A percentile compares a stretch with the other conserved stretches of the same genome.
These are phyloP conservation scores for Rhopalosiphum nymphaeae DNA, from an alignment of 2,888 invertebrate genomes.

Conservation along the genomic window DNA sequence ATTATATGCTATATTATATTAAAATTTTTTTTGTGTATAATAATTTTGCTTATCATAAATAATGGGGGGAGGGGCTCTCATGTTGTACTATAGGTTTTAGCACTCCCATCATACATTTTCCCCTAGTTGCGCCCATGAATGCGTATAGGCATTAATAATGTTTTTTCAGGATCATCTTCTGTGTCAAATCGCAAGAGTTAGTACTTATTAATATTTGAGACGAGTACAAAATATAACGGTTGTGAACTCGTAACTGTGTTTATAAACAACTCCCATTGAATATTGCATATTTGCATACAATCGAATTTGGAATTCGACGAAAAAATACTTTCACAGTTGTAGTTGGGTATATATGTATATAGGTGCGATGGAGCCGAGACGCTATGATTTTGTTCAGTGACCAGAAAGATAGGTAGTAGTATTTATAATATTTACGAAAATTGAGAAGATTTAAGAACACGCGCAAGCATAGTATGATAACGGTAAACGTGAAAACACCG, in stretches of 20 bases:
- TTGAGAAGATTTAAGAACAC: background rate
- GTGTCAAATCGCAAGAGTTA: background rate
- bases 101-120: no score
- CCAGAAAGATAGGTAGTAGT: background rate
- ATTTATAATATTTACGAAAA: background rate
- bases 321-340: background rate
- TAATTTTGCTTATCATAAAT: no score
- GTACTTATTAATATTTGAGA: background rate
- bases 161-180: background rate
- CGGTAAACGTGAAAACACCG: background rate
- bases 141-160: background rate
- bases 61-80: no score
- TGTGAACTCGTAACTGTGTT: background rate
- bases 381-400: slow-evolving; percentile 46
- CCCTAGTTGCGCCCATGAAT: no score
- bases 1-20: no score
- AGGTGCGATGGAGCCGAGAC: background rate
- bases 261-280: background rate
- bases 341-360: background rate
- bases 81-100: no score
- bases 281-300: background rate
- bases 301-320: background rate
- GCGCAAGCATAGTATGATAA: background rate
- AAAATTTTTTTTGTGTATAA: no score
- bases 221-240: slow-evolving; percentile 18